phyloP scores from a whole-genome alignment of 2,797 vertebrate genomes.

The Phataginus tricuspis region DNA sequence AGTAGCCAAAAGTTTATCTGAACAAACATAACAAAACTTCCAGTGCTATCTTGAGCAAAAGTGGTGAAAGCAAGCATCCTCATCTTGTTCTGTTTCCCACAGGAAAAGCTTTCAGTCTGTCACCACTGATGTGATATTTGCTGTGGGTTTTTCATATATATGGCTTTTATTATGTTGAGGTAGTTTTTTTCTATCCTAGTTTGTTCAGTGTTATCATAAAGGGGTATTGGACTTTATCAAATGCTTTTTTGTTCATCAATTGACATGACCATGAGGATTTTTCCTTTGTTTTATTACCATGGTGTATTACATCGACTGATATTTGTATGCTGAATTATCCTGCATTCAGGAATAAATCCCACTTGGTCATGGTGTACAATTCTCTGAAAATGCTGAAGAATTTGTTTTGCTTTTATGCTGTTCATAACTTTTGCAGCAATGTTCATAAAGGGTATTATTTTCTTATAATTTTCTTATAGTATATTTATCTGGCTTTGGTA shows the following conservation, averaged over 20 bases:
- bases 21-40: neutral
- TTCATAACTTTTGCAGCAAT: neutral
- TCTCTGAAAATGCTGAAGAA: neutral
- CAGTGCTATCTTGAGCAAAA: neutral
- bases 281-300: neutral
- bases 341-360: neutral
- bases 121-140: neutral
- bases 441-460: neutral
- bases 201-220: neutral
- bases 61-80: neutral
- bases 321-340: neutral
- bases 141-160: neutral
- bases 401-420: neutral
- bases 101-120: neutral
- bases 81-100: neutral
- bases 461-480: neutral
- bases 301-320: neutral
- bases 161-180: neutral
- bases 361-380: neutral
- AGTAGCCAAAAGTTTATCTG: neutral
- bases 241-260: neutral
- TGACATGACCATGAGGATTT: neutral
- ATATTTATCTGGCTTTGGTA: neutral
- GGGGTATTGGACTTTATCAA: neutral
- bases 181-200: neutral